Evolutionary conservation across 2,888 invertebrate genomes (phyloP), one percentile per base, ranked within the genome.

Genomic region (Miltochrista miniata): DNA sequence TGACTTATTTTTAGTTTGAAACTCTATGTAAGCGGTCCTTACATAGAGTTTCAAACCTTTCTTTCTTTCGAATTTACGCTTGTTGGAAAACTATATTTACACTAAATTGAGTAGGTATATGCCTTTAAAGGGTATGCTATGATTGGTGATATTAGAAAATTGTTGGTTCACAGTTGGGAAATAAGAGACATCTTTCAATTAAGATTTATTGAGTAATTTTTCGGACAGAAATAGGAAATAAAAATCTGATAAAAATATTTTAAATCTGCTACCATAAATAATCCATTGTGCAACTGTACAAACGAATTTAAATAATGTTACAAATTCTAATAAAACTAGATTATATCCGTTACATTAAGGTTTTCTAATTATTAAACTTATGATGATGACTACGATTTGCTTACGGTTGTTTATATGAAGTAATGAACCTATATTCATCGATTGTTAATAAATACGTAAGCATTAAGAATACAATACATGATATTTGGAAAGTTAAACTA

Each of bases 121-220:
- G n/a, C n/a, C n/a, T n/a, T n/a, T n/a, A n/a, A n/a, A n/a, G n/a
- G n/a, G n/a, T n/a, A n/a, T n/a, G 18, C 18, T 4, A 24, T 24
- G 5, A 24, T 24, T 24, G 2, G 18, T 5, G 18, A 4, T 5
- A 5, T 24, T 24, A n/a, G 18, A 4, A 24, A 24, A 5, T 24
- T 24, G 18, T 24, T 24, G 2, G 3, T 24, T 24, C 5, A 24
- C 3, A 24, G 18, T 24, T 24, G 2, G 18, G 18, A 44, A 44
- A 54, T 73, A 69, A 81, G 78, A 76, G 61, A 68, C 65, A 51
- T 62, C 76, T 65, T 79, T 76, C 18, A 81, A 79, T 80, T 83
- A 83, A 82, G 81, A 68, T 87, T 88, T 90, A 88, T 86, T 89
- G 79, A 84, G 68, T 84, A 79, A 66, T 81, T 77, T 80, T 77